Conservation (phyloP, 2,797 vertebrate genomes). For the Alosa sapidissima region DNA sequence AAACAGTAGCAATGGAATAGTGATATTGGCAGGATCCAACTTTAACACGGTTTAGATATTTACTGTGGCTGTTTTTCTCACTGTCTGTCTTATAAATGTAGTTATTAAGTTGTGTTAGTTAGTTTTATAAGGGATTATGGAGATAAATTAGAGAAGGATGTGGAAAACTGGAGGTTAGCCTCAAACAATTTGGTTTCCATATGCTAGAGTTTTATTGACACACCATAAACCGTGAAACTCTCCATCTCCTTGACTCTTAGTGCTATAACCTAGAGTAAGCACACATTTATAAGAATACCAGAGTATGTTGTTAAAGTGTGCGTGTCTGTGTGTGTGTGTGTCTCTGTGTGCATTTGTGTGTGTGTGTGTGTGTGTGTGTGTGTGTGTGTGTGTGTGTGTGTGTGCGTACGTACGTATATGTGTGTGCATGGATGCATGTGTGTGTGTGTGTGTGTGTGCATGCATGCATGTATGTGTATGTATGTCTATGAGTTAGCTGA, state of each 20-base stretch:
- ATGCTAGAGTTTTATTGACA: conserved; percentile 37
- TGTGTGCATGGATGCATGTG: not conserved
- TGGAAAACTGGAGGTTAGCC: conserved; percentile 9
- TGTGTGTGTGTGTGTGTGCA: not conserved
- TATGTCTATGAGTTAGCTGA: conserved; percentile 13
- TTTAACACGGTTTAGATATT: not conserved
- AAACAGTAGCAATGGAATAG: not conserved
- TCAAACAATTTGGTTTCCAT: conserved; percentile 31
- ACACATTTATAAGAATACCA: conserved; percentile 38
- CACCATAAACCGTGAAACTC: conserved; percentile 31
- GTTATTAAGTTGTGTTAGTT: not conserved
- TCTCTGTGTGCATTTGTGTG: not conserved
- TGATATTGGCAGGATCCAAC: not conserved
- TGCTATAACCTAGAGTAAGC: conserved; percentile 34
- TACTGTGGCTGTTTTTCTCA: not conserved
- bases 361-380: not conserved
- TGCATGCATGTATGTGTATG: not conserved
- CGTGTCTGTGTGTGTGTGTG: not conserved
- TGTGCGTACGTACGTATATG: not conserved
- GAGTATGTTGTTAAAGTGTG: conserved; percentile 36
- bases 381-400: not conserved
- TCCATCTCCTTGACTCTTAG: conserved; percentile 15
- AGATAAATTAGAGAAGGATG: conserved; percentile 13
- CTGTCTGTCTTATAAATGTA: not conserved
- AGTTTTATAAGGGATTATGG: not conserved